Evolutionary conservation across 1,140 invertebrate species (phyloP), one percentile per base, ranked within the genome.

Genomic region (Leptopilina clavipes): DNA sequence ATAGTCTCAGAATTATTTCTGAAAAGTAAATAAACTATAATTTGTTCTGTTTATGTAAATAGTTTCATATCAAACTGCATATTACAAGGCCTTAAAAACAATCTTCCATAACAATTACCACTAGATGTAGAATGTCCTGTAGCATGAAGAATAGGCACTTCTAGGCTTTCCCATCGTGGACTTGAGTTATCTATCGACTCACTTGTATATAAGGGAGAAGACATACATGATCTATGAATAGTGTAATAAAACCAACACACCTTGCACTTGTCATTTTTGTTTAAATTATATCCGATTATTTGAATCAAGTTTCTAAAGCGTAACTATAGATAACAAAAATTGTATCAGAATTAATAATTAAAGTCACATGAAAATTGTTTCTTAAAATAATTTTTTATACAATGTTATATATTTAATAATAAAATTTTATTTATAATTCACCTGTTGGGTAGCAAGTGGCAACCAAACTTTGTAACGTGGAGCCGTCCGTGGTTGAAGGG

Each of bases 141-240:
- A 54, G 87, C 86, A 77, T 91, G 83, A 79, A 91, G 81, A 79
- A 84, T 89, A 81, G 89, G 86, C 79, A 90, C 85, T 86, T 91
- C 89, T 18, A 91, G 77, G 82, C 85, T 93, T 74, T 93, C 92
- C 96, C 95, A 97, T 87, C 94, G 94, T 72, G 94, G 94, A 90
- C 95, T 94, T 72, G 90, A 88, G 79, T 93, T 94, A 74, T 92
- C 92, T 75, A 96, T 91, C 81, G 92, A 92, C 87, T 97, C 96
- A 88, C 96, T 98, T 3, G 94, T 96, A 85, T 97, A 98, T 81
- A 98, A 95, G 14, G 96, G 95, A 72, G 95, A 94, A 45, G 94
- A 94, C 94, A 95, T 96, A 72, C 92, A 93, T 2, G 94, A 94
- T 79, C 93, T 90, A 86, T 97, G 96, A 22, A 97, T 88, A 0